Base-by-base conservation (phyloP, 2,888 invertebrate genomes). In the Phasia obesa region DNA sequence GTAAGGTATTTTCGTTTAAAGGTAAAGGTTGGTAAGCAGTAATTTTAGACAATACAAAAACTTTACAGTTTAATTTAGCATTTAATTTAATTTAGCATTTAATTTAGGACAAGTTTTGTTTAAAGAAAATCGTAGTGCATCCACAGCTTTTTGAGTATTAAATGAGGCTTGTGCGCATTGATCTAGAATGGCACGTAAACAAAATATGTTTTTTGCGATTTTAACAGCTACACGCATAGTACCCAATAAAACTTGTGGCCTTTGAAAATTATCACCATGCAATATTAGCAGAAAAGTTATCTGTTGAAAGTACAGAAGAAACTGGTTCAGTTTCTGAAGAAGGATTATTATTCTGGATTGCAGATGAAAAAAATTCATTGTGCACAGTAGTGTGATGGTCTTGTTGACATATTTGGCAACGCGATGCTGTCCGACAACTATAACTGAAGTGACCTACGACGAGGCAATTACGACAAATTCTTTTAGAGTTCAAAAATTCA, bases 401-500 rank as follows among this genome's bases (percentile, higher is more conserved):
- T 6, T 35, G 42, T 47, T 64, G 17, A 19, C 76, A 76, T 1
- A n/a, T 21, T 47, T 76, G 42, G 13, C 59, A 59, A n/a, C 59
- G 21, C 11, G 59, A 38, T 0, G 15, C 2, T 59, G 13, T 4
- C 0, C 23, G 15, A 15, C 65, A 80, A 6, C 74, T 31, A n/a
- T 35, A 31, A 42, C 49, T 59, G 19, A 60, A 74, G 11, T 74
- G 80, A 15, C 74, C 74, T 27, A 21, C 0, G 23, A 47, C 69
- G 4, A 80, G 17, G 49, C 80, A 80, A 55, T 80, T 80, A 4
- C 31, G 27, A 35, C 73, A 79, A 7, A 79, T 60, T 42, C 49
- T 31, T 55, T 21, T 42, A 4, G 38, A 25, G 1, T 51, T 35
- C 2, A 74, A 35, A 47, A 74, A 44, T 1, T 62, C 49, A 1